Conservation (phyloP, 2,888 invertebrate genomes). For the Sarcophaga subvicina region DNA sequence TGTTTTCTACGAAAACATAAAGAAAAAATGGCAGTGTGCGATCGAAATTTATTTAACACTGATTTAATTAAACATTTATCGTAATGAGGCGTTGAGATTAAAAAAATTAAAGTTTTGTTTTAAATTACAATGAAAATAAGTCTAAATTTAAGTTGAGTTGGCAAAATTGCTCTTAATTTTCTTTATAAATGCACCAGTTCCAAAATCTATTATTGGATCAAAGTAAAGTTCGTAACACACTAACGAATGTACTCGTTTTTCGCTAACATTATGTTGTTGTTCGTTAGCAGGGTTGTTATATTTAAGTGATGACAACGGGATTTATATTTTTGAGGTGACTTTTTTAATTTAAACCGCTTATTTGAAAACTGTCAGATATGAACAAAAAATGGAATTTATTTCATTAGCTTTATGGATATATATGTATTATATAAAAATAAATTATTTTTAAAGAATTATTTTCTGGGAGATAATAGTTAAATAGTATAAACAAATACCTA, state of each 20-base stretch:
- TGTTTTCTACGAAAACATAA: neutral
- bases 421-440: too few relatives aligned
- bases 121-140: too few relatives aligned
- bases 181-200: neutral
- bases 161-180: neutral
- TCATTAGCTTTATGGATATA: too few relatives aligned
- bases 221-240: constrained; percentile 58
- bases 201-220: neutral
- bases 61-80: neutral
- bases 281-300: constrained; percentile 26
- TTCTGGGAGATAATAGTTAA: too few relatives aligned
- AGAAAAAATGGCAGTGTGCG: neutral
- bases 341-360: neutral
- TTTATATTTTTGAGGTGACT: neutral
- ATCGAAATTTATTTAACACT: neutral
- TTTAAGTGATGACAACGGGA: neutral
- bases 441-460: too few relatives aligned
- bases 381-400: too few relatives aligned
- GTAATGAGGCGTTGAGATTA: neutral
- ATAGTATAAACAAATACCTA: too few relatives aligned
- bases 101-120: too few relatives aligned
- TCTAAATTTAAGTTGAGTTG: too few relatives aligned
- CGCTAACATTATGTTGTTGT: constrained; percentile 31
- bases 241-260: constrained; percentile 50
- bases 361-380: too few relatives aligned